These are phyloP conservation scores for Tympanoctomys barrerae DNA, from an alignment of 2,797 vertebrate genomes.

Conservation along the genomic window DNA sequence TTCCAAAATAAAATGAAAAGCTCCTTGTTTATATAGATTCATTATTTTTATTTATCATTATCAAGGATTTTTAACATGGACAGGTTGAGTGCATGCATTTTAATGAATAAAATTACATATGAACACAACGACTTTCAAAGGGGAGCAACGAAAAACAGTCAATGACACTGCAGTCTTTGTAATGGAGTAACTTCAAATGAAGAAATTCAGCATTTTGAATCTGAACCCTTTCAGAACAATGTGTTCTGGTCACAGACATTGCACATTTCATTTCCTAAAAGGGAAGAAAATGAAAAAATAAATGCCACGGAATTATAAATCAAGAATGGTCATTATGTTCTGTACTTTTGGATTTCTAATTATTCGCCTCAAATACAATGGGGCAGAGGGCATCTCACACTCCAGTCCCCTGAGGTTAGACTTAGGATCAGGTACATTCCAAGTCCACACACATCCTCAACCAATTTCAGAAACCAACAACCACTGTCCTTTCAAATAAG, in stretches of 20 bases:
- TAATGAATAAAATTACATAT: not conserved
- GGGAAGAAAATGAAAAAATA: not conserved
- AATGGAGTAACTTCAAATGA: not conserved
- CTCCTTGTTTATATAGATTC: not conserved
- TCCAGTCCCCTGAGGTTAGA: not conserved
- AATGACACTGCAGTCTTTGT: not conserved
- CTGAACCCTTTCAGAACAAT: not conserved
- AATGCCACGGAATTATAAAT: not conserved
- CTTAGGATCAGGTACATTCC: not conserved
- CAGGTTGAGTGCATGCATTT: not conserved
- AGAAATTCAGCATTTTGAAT: not conserved
- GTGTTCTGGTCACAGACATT: not conserved
- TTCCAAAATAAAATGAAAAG: constrained; percentile 10
- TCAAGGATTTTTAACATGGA: not conserved
- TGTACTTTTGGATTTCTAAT: not conserved
- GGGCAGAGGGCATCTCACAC: not conserved
- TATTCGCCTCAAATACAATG: too few relatives aligned
- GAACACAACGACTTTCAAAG: constrained; percentile 16
- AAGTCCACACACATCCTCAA: not conserved
- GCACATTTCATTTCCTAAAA: not conserved
- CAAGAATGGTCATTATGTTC: not conserved
- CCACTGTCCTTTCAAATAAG: constrained; percentile 55
- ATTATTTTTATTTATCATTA: not conserved
- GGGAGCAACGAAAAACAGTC: not conserved
- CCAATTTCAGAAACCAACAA: not conserved